Evolutionary conservation across 2,113 vertebrate genomes (phyloP).

Genomic region (Microtus richardsoni): DNA sequence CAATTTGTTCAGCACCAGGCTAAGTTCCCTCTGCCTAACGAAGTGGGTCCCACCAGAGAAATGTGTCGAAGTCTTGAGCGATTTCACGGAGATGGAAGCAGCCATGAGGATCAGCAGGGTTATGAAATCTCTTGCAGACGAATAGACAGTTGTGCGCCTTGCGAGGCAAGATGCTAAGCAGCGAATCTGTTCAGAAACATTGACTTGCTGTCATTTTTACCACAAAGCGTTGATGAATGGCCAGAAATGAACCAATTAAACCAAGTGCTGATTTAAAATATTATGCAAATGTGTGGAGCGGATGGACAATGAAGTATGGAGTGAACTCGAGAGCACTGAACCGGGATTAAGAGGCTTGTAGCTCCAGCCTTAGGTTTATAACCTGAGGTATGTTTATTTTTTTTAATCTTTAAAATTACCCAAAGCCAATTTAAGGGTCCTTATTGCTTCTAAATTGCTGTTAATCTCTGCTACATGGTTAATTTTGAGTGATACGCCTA

Average conservation of each 20-base stretch:
- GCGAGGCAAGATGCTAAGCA: not conserved
- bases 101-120: slow-evolving; percentile 21
- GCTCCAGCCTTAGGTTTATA: not conserved
- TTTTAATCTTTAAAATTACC: not conserved
- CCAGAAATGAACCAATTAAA: not conserved
- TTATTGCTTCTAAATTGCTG: slow-evolving; percentile 13
- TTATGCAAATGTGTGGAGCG: not conserved
- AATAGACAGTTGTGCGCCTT: not conserved
- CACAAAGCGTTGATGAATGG: not conserved
- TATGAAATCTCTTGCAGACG: slow-evolving; percentile 6
- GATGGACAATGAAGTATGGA: fast-evolving
- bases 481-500: not conserved
- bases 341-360: not conserved
- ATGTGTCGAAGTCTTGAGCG: slow-evolving; percentile 9
- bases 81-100: slow-evolving; percentile 10
- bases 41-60: slow-evolving; percentile 1
- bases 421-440: not conserved
- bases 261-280: slow-evolving; percentile 44
- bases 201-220: slow-evolving; percentile 36
- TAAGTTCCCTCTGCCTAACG: slow-evolving; percentile 13
- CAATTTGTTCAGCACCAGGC: slow-evolving; percentile 48
- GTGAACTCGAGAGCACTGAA: not conserved
- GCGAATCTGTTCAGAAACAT: slow-evolving; percentile 38
- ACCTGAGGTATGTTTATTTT: not conserved
- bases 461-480: not conserved